Percentiles rank a stretch among this genome's conserved stretches.
Conservation (phyloP, 2,113 vertebrate genomes). For the Nothobranchius kuhntae region DNA sequence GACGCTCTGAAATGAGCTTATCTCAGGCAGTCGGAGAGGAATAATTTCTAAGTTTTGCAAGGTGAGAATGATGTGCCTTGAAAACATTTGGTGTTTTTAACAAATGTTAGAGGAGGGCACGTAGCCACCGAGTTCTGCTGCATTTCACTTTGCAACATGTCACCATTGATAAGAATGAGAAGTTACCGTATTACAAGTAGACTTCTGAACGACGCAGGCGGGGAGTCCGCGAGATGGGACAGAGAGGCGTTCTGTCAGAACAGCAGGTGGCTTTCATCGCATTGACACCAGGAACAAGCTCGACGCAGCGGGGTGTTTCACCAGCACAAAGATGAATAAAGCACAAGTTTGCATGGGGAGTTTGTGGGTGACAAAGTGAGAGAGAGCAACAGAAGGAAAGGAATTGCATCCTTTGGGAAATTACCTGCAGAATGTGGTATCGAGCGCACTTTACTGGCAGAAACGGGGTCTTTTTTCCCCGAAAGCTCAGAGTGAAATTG, state of each 20-base stretch:
- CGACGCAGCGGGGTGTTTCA: slow-evolving; percentile 57
- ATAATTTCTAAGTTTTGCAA: slow-evolving; percentile 29
- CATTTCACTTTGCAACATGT: slow-evolving; percentile 29
- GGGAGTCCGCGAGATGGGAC: slow-evolving; percentile 49
- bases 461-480: slow-evolving; percentile 20
- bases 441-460: slow-evolving; percentile 57
- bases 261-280: slow-evolving; percentile 76
- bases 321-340: slow-evolving; percentile 66
- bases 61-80: slow-evolving; percentile 28
- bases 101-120: neutral
- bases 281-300: slow-evolving; percentile 56
- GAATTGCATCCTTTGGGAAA: slow-evolving; percentile 60
- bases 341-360: slow-evolving; percentile 31
- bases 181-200: slow-evolving; percentile 43
- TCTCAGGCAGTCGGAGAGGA: slow-evolving; percentile 6
- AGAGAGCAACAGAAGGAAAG: slow-evolving; percentile 11
- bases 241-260: slow-evolving; percentile 63
- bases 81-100: slow-evolving; percentile 20
- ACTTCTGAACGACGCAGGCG: slow-evolving; percentile 64
- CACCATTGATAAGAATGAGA: slow-evolving; percentile 31
- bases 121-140: slow-evolving; percentile 28
- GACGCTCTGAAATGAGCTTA: slow-evolving; percentile 18
- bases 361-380: slow-evolving; percentile 1
- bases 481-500: slow-evolving; percentile 37
- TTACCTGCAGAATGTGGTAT: slow-evolving; percentile 60